Conservation (phyloP, 2,888 invertebrate species). For the Aphodius sticticus region DNA sequence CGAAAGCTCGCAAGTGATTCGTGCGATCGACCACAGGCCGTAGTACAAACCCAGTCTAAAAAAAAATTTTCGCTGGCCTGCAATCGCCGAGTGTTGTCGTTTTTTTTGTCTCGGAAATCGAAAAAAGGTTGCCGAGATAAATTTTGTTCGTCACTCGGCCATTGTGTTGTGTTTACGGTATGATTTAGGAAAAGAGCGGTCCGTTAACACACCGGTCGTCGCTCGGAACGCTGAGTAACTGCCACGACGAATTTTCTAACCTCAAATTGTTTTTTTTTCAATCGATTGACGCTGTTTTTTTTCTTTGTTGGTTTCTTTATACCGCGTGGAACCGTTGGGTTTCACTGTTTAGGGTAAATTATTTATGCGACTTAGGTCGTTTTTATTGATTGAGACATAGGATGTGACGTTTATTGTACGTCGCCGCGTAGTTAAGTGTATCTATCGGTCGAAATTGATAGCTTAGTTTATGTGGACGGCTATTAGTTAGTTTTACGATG, state of each 20-base stretch:
- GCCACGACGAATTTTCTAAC: neutral
- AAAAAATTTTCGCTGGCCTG: slow-evolving; percentile 47
- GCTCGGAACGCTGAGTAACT: neutral
- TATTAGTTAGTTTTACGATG: neutral
- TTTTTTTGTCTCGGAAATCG: slow-evolving; percentile 54
- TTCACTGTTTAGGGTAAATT: neutral
- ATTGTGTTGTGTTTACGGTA: slow-evolving; percentile 90
- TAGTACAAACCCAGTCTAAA: slow-evolving; percentile 31
- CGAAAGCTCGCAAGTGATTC: slow-evolving; percentile 49
- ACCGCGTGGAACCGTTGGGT: neutral
- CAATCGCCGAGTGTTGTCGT: slow-evolving; percentile 53
- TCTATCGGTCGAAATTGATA: neutral
- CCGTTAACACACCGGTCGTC: slow-evolving; percentile 82
- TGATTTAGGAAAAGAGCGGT: slow-evolving; percentile 85
- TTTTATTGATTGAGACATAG: neutral
- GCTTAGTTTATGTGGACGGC: neutral
- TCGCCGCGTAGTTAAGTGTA: neutral
- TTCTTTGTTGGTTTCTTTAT: neutral
- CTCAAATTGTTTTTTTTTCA: too few species aligned
- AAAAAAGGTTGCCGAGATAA: slow-evolving; percentile 33
- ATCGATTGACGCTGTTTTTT: neutral
- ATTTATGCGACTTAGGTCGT: neutral
- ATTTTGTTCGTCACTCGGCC: slow-evolving; percentile 60
- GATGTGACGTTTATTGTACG: neutral
- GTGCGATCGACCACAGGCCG: slow-evolving; percentile 31